Evolutionary conservation across 2,888 invertebrate species (phyloP).

Genomic region (Scrobipalpa costella): DNA sequence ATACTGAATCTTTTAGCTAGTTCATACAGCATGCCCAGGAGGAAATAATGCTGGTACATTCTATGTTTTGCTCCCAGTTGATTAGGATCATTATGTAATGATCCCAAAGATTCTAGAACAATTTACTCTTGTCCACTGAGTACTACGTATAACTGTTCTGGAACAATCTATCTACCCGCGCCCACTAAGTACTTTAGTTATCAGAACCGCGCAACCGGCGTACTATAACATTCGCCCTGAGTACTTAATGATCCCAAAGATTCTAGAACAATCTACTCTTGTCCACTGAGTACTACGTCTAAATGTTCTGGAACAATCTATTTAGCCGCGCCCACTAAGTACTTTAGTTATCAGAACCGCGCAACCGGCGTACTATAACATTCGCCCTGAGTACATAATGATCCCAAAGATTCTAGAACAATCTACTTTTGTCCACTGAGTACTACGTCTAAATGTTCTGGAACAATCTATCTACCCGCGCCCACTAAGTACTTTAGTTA

Average conservation of each 20-base stretch:
- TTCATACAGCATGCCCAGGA: too few relatives aligned
- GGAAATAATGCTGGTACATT: too few relatives aligned
- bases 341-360: conserved; percentile 47
- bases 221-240: conserved; percentile 48
- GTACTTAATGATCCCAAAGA: too few relatives aligned
- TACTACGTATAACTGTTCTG: not conserved
- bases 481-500: conserved; percentile 41
- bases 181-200: conserved; percentile 40
- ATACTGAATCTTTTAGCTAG: too few relatives aligned
- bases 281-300: too few relatives aligned
- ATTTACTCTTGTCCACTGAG: too few relatives aligned
- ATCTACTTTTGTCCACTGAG: not conserved
- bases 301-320: not conserved
- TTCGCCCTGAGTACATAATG: conserved; percentile 40
- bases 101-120: too few relatives aligned
- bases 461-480: not conserved
- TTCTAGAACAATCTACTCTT: too few relatives aligned
- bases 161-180: not conserved
- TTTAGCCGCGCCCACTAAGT: not conserved
- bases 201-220: conserved; percentile 44
- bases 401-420: too few relatives aligned
- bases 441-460: not conserved
- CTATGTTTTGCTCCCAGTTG: too few relatives aligned
- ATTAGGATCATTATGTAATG: too few relatives aligned
- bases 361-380: conserved; percentile 45